Evolutionary conservation across 2,888 invertebrate species (phyloP).

Genomic region (Beris chalybata): DNA sequence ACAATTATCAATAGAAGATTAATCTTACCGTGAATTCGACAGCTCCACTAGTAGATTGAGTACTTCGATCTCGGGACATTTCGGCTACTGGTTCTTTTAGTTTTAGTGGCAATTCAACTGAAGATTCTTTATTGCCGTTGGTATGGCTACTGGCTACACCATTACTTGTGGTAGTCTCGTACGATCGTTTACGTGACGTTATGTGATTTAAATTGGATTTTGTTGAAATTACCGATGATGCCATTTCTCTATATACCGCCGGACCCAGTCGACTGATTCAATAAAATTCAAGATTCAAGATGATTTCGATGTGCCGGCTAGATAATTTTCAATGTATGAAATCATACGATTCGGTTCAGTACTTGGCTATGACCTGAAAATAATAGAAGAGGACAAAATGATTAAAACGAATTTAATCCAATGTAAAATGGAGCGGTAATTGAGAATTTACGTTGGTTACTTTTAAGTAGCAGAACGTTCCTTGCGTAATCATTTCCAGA

Average conservation of each 20-base stretch:
- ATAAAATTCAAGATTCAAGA: not conserved
- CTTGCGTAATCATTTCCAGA: not conserved
- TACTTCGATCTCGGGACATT: conserved; percentile 15
- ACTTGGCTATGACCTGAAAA: conserved; percentile 11
- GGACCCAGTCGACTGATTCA: conserved; percentile 21
- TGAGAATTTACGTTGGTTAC: too few relatives aligned
- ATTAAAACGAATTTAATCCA: conserved; percentile 13
- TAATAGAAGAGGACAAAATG: conserved; percentile 24
- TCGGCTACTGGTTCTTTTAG: not conserved
- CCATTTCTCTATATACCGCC: conserved; percentile 32
- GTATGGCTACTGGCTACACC: conserved; percentile 11
- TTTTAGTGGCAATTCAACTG: not conserved
- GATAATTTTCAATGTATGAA: too few relatives aligned
- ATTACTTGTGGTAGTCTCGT: conserved; percentile 17
- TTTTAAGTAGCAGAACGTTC: not conserved
- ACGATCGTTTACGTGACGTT: conserved; percentile 26
- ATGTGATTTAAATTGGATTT: conserved; percentile 32
- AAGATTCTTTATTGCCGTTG: conserved; percentile 25
- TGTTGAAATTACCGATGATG: conserved; percentile 37
- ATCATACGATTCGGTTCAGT: too few relatives aligned
- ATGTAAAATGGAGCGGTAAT: too few relatives aligned
- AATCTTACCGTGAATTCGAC: conserved; percentile 25
- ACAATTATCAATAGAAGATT: not conserved
- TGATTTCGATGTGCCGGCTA: too few relatives aligned
- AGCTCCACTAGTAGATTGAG: conserved; percentile 24